A percentile compares a stretch with the other conserved stretches of the same genome.
Evolutionary conservation across 2,113 vertebrate genomes (phyloP).

Genomic region (Elanus axillaris): DNA sequence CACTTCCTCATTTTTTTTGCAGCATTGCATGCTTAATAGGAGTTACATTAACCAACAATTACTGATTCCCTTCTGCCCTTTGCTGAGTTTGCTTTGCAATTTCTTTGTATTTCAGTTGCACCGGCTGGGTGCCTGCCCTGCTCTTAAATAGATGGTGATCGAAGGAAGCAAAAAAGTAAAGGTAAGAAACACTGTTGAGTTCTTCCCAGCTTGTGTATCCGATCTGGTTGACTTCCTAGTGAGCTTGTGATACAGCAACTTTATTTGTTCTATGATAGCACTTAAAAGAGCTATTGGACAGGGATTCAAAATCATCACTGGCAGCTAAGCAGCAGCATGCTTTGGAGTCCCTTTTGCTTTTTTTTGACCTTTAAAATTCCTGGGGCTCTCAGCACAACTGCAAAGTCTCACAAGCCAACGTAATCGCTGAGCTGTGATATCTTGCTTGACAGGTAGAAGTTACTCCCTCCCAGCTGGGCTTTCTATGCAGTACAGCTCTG

Average conservation of each 20-base stretch:
- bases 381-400: neutral
- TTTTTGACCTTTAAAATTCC: neutral
- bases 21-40: neutral
- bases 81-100: neutral
- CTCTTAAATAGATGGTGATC: neutral
- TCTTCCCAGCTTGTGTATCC: neutral
- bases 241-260: neutral
- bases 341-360: neutral
- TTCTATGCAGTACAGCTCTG: neutral
- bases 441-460: neutral
- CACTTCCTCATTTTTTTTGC: neutral
- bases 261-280: neutral
- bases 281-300: neutral
- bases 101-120: neutral
- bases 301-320: neutral
- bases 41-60: neutral
- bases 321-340: rapidly evolving
- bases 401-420: neutral
- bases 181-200: neutral
- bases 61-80: neutral
- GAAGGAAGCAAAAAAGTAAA: neutral
- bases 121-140: rapidly evolving
- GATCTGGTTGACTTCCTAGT: neutral
- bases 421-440: neutral
- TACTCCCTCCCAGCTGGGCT: neutral